Evolutionary conservation across 2,888 invertebrate genomes (phyloP), one percentile per base, ranked within the genome.

Genomic region (Tetragnatha montana): DNA sequence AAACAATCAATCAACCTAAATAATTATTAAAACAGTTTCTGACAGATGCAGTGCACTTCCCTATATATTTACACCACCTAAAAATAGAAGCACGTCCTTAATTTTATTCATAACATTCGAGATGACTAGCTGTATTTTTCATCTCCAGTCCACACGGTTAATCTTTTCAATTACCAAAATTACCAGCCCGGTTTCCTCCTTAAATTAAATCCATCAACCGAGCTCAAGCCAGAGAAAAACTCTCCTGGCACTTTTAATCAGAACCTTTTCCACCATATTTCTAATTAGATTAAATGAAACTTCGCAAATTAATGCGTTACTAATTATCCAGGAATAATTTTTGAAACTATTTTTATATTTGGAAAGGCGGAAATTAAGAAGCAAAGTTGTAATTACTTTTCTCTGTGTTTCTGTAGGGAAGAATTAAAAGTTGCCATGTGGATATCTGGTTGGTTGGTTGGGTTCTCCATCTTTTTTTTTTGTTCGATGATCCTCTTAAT

Each of bases 351-450:
- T 82, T 82, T 82, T 82, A 50, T 51, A 73, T 70, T 71, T 21
- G n/a, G 10, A 14, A 1, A 60, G 60, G 60, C 1, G 60, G 60
- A 60, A 60, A 60, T 60, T 60, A 50, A 76, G 76, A 74, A 21
- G 60, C 50, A 74, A 82, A 82, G 51, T 74, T 82, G 73, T 82
- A 82, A 82, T 82, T 82, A 82, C 73, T 76, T 76, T 76, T 50
- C 50, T 76, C 47, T 49, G 71, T 50, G 49, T 50, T 76, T 76
- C 76, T 50, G 17, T 4, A 49, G 60, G 60, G 60, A 50, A 76
- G 76, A 76, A 76, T 76, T 76, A 76, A 76, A 76, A 76, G 76
- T 76, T 76, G n/a, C 21, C 70, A 81, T n/a, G 69, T 7, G 49
- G 35, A 35, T 35, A 1, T n/a, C n/a, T n/a, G n/a, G 74, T 7